Percentiles rank a stretch among this genome's conserved stretches.
phyloP scores from a whole-genome alignment of 2,888 invertebrate genomes.

The Aporophyla lueneburgensis region DNA sequence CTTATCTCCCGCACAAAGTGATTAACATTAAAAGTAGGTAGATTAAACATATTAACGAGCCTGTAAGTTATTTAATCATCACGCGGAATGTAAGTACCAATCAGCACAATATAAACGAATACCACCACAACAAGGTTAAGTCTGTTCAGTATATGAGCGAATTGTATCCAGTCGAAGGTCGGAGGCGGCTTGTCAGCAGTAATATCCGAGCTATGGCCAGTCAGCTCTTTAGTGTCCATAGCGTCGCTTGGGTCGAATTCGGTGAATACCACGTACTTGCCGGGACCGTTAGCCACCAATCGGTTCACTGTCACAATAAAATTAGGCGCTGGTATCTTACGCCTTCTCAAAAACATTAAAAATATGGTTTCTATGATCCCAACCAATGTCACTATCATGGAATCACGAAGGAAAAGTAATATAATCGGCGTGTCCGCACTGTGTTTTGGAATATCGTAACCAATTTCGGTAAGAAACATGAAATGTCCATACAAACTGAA shows the following conservation, averaged over 20 bases:
- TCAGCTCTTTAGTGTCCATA: slow-evolving; percentile 73
- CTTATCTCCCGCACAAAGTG: background rate
- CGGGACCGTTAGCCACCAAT: slow-evolving; percentile 80
- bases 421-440: slow-evolving; percentile 91
- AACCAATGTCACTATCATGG: slow-evolving; percentile 83
- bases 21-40: background rate
- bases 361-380: slow-evolving; percentile 82
- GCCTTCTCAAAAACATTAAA: slow-evolving; percentile 80
- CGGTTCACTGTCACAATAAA: slow-evolving; percentile 81
- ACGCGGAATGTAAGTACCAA: slow-evolving; percentile 81
- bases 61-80: slow-evolving; percentile 64
- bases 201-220: slow-evolving; percentile 72
- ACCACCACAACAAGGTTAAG: slow-evolving; percentile 77
- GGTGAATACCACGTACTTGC: slow-evolving; percentile 84
- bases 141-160: slow-evolving; percentile 84
- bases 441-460: slow-evolving; percentile 91
- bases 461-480: slow-evolving; percentile 90
- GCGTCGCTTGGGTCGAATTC: slow-evolving; percentile 83
- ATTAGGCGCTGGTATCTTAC: slow-evolving; percentile 76
- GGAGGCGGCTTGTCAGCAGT: slow-evolving; percentile 68
- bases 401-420: slow-evolving; percentile 84
- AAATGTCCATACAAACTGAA: slow-evolving; percentile 92
- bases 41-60: background rate
- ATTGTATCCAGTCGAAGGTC: slow-evolving; percentile 82
- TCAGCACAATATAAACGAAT: slow-evolving; percentile 81